These are phyloP conservation scores for Notospermus geniculatus DNA, from an alignment of 1,140 invertebrate genomes.

Conservation along the genomic window DNA sequence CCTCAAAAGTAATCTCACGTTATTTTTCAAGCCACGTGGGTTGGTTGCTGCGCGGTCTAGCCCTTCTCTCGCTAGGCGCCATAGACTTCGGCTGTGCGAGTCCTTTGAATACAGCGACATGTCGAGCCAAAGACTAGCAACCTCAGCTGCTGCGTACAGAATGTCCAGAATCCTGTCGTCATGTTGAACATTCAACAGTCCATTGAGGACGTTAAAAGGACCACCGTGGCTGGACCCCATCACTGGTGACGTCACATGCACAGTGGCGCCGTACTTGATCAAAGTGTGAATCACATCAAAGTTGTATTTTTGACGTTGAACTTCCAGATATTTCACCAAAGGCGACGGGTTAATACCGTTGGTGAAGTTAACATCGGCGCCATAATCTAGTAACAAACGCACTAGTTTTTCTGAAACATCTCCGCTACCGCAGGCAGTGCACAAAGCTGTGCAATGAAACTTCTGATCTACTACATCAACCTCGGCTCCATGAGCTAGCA, in stretches of 20 bases:
- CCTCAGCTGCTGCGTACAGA: neutral
- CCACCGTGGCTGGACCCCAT: no score
- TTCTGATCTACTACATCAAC: slow-evolving; percentile 61
- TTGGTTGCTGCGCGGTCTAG: neutral
- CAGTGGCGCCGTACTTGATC: slow-evolving; percentile 72
- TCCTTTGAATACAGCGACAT: neutral
- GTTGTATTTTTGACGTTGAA: slow-evolving; percentile 66
- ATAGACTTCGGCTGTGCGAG: neutral
- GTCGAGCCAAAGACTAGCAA: neutral
- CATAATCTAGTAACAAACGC: slow-evolving; percentile 57
- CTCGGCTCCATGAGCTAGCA: slow-evolving; percentile 66
- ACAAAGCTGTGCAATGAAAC: slow-evolving; percentile 71
- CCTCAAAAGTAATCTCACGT: neutral
- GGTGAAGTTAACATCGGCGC: slow-evolving; percentile 59
- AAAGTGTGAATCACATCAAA: slow-evolving; percentile 70
- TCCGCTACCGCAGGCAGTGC: slow-evolving; percentile 78
- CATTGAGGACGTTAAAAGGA: no score
- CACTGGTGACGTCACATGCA: slow-evolving; percentile 27
- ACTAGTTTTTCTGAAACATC: slow-evolving; percentile 75
- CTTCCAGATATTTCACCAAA: slow-evolving; percentile 75
- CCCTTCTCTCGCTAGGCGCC: neutral
- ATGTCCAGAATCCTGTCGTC: neutral
- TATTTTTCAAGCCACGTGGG: neutral
- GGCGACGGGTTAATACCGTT: neutral
- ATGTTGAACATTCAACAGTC: neutral